These are phyloP conservation scores for Psilanteris sp. DNA, from an alignment of 1,140 invertebrate genomes.

Conservation along the genomic window DNA sequence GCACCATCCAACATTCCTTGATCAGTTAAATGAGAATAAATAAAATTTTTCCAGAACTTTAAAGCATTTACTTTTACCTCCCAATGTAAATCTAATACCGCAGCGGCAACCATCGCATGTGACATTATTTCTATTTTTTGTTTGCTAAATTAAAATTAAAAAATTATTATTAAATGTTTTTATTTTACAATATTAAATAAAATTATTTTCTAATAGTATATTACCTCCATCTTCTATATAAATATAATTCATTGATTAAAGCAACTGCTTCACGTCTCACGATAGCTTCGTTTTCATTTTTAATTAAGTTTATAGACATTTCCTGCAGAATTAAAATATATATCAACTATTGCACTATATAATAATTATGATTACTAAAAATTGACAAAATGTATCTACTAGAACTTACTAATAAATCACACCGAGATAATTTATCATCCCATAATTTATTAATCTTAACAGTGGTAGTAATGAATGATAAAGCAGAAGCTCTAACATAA, in stretches of 20 bases:
- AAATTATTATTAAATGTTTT: too few relatives aligned
- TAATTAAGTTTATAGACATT: conserved; percentile 82
- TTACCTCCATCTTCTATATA: conserved; percentile 82
- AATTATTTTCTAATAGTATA: too few relatives aligned
- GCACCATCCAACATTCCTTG: conserved; percentile 91
- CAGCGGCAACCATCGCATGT: conserved; percentile 82
- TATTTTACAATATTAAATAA: too few relatives aligned
- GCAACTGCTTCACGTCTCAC: conserved; percentile 86
- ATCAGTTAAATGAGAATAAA: conserved; percentile 83
- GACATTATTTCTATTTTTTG: conserved; percentile 70
- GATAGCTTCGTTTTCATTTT: conserved; percentile 86
- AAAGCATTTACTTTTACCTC: conserved; percentile 87
- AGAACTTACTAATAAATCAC: conserved; percentile 83
- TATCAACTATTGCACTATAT: too few relatives aligned
- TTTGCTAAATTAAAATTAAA: conserved; percentile 64
- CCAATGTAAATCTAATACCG: conserved; percentile 87
- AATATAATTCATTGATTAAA: conserved; percentile 84
- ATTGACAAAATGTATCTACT: too few relatives aligned
- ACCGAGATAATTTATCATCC: conserved; percentile 82
- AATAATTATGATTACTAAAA: too few relatives aligned
- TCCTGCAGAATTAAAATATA: conserved; percentile 79
- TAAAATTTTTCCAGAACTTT: conserved; percentile 85
- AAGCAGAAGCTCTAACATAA: conserved; percentile 86
- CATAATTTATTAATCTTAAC: conserved; percentile 84
- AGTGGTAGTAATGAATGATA: conserved; percentile 84